A percentile compares a stretch with the other conserved stretches of the same genome.
Conservation (phyloP, 2,113 vertebrate species). For the Colistium nudipinnis region DNA sequence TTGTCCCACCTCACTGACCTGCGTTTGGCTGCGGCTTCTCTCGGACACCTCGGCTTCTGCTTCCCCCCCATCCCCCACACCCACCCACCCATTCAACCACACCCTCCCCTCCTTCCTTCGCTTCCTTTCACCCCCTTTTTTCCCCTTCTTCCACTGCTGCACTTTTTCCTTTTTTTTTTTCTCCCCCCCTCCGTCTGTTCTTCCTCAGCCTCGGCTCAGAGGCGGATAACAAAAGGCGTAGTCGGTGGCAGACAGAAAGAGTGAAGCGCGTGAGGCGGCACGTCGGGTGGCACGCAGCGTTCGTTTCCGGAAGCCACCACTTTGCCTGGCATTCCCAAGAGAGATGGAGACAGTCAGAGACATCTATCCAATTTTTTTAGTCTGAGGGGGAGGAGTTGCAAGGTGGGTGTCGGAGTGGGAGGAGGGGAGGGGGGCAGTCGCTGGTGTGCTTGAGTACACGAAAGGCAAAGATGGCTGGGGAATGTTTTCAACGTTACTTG, state of each 20-base stretch:
- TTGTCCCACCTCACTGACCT: conserved; percentile 78
- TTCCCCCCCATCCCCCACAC: neutral
- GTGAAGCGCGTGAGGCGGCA: conserved; percentile 49
- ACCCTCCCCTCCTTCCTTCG: neutral
- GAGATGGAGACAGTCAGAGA: conserved; percentile 76
- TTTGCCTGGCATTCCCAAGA: conserved; percentile 73
- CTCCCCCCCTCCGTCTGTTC: conserved; percentile 45
- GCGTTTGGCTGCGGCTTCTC: conserved; percentile 68
- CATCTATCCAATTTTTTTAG: conserved; percentile 66
- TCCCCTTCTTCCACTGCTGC: conserved; percentile 23
- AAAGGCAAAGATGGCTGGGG: conserved; percentile 56
- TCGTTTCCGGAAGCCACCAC: conserved; percentile 81
- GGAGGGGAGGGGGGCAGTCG: conserved; percentile 37
- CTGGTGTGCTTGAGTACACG: conserved; percentile 57
- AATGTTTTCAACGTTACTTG: conserved; percentile 59
- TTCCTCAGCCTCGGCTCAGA: conserved; percentile 61
- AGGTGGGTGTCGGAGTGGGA: conserved; percentile 51
- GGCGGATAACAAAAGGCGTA: conserved; percentile 73
- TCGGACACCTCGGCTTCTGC: conserved; percentile 46
- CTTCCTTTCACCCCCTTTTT: conserved; percentile 27
- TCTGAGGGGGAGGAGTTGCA: conserved; percentile 74
- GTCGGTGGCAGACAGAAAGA: conserved; percentile 65
- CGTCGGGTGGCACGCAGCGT: conserved; percentile 58
- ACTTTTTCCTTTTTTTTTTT: conserved; percentile 22
- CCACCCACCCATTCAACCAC: neutral